Evolutionary conservation across 2,113 vertebrate species (phyloP).

Genomic region (Engystomops pustulosus): DNA sequence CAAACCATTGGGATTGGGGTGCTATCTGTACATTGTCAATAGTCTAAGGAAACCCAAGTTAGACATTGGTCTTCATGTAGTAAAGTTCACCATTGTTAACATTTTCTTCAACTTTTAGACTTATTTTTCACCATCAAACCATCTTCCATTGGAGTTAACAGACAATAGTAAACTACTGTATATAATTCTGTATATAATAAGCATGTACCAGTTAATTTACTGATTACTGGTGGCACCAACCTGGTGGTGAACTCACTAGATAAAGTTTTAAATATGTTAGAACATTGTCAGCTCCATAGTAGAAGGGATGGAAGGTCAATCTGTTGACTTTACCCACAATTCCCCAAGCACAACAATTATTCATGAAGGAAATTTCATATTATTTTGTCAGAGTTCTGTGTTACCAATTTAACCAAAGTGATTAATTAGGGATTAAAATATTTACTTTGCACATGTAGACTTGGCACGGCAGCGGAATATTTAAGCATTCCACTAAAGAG

Average conservation of each 20-base stretch:
- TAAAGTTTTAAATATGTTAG: neutral
- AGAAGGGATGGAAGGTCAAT: slow-evolving; percentile 79
- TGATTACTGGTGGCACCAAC: no score
- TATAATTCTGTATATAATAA: neutral
- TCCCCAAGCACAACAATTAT: slow-evolving; percentile 84
- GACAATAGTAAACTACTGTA: neutral
- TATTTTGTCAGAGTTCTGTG: slow-evolving; percentile 87
- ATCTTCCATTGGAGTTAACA: no score
- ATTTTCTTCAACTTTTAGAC: no score
- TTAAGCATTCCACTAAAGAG: slow-evolving; percentile 83
- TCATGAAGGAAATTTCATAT: slow-evolving; percentile 87
- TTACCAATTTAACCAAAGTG: slow-evolving; percentile 87
- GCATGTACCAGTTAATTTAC: neutral
- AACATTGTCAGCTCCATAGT: slow-evolving; percentile 73
- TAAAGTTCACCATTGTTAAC: no score
- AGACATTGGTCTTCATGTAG: no score
- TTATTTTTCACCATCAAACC: no score
- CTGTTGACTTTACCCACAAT: slow-evolving; percentile 84
- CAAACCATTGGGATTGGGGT: neutral
- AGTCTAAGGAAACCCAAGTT: no score
- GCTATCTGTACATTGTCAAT: no score
- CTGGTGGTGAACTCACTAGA: neutral
- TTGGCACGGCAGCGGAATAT: slow-evolving; percentile 83
- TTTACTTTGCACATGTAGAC: slow-evolving; percentile 85
- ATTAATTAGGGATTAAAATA: slow-evolving; percentile 91